These are phyloP conservation scores for Ophion ventricosus DNA, from an alignment of 2,888 invertebrate genomes.

Conservation along the genomic window DNA sequence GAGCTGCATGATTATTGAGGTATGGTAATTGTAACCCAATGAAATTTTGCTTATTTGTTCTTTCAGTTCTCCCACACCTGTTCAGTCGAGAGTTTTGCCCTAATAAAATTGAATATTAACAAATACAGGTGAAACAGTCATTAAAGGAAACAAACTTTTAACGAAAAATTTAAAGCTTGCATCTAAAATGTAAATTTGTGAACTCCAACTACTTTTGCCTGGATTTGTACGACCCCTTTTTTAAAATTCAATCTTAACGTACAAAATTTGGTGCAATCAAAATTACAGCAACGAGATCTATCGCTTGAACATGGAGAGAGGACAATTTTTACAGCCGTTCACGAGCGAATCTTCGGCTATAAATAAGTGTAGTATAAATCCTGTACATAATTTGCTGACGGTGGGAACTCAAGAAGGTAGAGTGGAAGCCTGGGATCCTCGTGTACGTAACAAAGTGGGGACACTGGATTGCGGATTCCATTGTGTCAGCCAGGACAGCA, in stretches of 20 bases:
- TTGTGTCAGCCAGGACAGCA: conserved; percentile 85
- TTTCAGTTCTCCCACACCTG: no score
- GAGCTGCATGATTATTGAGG: no score
- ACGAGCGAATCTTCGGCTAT: conserved; percentile 90
- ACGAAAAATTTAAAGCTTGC: not conserved
- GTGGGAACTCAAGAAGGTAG: conserved; percentile 95
- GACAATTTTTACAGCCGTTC: conserved; percentile 95
- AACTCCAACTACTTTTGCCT: not conserved
- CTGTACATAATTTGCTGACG: conserved; percentile 93
- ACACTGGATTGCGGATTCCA: conserved; percentile 92
- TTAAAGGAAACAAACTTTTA: conserved; percentile 10
- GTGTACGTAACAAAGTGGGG: conserved; percentile 90
- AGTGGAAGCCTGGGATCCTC: conserved; percentile 98
- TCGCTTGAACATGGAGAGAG: conserved; percentile 97
- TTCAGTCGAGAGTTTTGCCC: no score
- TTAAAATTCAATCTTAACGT: no score
- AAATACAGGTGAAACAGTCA: no score
- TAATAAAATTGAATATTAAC: no score
- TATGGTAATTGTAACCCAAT: no score
- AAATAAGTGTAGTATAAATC: conserved; percentile 94
- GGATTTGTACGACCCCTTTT: no score
- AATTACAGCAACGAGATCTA: conserved; percentile 91
- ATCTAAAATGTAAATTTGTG: not conserved
- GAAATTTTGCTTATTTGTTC: no score
- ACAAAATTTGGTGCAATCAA: not conserved